phyloP scores from a whole-genome alignment of 2,888 invertebrate genomes.

The Holacanthella duospinosa region DNA sequence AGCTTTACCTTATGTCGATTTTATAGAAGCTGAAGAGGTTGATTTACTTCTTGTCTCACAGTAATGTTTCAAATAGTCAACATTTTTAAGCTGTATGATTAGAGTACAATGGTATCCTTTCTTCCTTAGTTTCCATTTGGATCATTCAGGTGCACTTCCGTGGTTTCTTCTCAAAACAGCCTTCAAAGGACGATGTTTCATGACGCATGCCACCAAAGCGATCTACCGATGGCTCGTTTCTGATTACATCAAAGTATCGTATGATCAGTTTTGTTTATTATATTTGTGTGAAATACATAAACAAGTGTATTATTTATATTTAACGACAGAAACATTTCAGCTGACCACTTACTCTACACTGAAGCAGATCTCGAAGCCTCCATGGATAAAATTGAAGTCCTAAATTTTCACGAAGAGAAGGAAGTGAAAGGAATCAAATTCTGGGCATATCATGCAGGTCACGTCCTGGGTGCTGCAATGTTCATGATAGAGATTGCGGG shows the following conservation, averaged over 20 bases:
- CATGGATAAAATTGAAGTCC: slow-evolving; percentile 97
- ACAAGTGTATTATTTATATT: neutral
- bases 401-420: slow-evolving; percentile 95
- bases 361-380: slow-evolving; percentile 94
- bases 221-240: slow-evolving; percentile 97
- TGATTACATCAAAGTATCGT: slow-evolving; percentile 97
- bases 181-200: slow-evolving; percentile 94
- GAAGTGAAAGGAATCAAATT: slow-evolving; percentile 93
- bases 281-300: neutral
- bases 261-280: slow-evolving; percentile 23
- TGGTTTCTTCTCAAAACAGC: slow-evolving; percentile 96
- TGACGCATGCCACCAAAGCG: slow-evolving; percentile 99
- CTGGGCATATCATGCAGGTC: slow-evolving; percentile 97
- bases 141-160: slow-evolving; percentile 94
- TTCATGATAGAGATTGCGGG: slow-evolving; percentile 99
- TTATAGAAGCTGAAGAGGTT: slow-evolving; percentile 95
- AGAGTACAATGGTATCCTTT: neutral
- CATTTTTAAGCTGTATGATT: neutral
- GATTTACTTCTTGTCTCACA: slow-evolving; percentile 89
- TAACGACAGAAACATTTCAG: slow-evolving; percentile 71
- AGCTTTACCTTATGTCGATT: slow-evolving; percentile 92
- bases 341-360: slow-evolving; percentile 92
- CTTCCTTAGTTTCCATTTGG: slow-evolving; percentile 78
- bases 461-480: slow-evolving; percentile 98
- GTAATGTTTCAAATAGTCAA: slow-evolving; percentile 47